Evolutionary conservation across 2,113 vertebrate species (phyloP).

Genomic region (Nerophis ophidion): DNA sequence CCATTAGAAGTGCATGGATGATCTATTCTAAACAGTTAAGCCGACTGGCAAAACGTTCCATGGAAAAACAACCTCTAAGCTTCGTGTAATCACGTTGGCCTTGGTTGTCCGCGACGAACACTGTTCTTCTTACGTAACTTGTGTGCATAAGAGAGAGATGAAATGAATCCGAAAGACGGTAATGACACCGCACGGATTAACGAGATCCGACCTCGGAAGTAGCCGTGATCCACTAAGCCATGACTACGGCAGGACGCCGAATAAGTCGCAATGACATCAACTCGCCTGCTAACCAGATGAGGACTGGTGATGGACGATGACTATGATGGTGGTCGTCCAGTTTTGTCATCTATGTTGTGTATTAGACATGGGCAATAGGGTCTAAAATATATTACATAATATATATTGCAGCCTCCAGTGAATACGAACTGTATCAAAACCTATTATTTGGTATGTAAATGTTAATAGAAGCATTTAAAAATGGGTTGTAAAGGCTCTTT

Average conservation of each 20-base stretch:
- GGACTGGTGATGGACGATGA: background rate
- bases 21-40: background rate
- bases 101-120: slow-evolving; percentile 18
- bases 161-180: background rate
- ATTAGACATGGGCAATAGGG: no score
- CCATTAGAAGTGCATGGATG: no score
- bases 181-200: slow-evolving; percentile 29
- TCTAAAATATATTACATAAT: no score
- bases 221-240: slow-evolving; percentile 29
- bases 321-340: background rate
- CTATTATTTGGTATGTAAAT: no score
- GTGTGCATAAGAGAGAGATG: slow-evolving; percentile 2
- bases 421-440: no score
- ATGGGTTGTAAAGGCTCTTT: no score
- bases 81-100: slow-evolving; percentile 3
- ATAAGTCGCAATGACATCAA: slow-evolving; percentile 7
- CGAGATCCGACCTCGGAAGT: slow-evolving; percentile 32
- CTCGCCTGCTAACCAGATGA: slow-evolving; percentile 9
- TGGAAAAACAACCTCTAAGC: slow-evolving; percentile 3
- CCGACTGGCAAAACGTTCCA: background rate
- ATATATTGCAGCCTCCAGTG: no score
- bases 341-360: background rate
- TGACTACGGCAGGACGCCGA: background rate
- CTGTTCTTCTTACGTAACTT: slow-evolving; percentile 20
- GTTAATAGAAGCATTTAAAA: no score